Evolutionary conservation across 2,888 invertebrate species (phyloP).

Genomic region (Unio delphinus): DNA sequence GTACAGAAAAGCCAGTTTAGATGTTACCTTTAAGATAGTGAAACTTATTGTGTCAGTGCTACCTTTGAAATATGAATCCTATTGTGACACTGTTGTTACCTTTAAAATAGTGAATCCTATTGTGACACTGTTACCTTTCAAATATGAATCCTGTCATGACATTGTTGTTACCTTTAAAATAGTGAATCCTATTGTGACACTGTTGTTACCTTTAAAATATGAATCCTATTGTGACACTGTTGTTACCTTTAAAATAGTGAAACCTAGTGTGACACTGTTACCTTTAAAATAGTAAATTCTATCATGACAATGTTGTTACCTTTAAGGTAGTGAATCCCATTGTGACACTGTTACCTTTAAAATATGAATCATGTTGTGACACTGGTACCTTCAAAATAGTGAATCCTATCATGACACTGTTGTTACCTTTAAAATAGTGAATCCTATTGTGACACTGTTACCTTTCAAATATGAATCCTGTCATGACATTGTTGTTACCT

Average conservation of each 20-base stretch:
- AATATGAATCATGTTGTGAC: neutral
- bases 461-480: constrained; percentile 5
- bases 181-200: constrained; percentile 15
- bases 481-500: too few species aligned
- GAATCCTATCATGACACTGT: too few species aligned
- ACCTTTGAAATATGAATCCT: too few species aligned
- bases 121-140: too few species aligned
- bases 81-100: too few species aligned
- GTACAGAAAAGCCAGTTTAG: too few species aligned
- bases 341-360: neutral
- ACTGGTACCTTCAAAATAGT: too few species aligned
- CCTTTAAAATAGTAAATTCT: neutral
- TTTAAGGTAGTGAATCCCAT: neutral
- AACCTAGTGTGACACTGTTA: constrained; percentile 72
- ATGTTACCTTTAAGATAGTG: constrained; percentile 15
- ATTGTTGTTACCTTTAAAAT: too few species aligned
- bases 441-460: constrained; percentile 72
- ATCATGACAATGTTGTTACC: neutral
- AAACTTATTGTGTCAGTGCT: too few species aligned
- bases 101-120: constrained; percentile 16
- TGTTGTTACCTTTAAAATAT: constrained; percentile 14
- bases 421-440: constrained; percentile 71
- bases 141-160: too few species aligned
- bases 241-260: constrained; percentile 72
- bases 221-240: too few species aligned